phyloP scores from a whole-genome alignment of 2,113 vertebrate species.

The Hippocampus comes region DNA sequence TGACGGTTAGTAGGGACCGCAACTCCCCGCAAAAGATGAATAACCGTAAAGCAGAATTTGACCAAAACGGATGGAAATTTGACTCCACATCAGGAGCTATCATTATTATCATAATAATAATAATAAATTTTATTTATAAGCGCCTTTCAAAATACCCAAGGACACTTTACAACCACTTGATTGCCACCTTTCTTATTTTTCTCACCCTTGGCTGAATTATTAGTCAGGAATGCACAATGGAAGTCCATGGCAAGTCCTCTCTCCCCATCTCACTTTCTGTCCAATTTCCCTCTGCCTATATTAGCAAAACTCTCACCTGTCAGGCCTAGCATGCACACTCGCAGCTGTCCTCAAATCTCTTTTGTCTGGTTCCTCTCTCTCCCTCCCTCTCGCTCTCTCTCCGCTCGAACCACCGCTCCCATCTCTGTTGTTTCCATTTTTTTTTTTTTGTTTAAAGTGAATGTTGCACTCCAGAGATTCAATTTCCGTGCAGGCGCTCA shows the following conservation, averaged over 20 bases:
- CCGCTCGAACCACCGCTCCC: slow-evolving; percentile 16
- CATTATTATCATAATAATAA: no score
- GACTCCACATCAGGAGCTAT: slow-evolving; percentile 11
- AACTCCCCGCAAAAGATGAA: no score
- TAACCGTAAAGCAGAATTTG: background rate
- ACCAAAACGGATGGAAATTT: background rate
- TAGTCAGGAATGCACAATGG: slow-evolving; percentile 8
- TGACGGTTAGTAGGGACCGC: no score
- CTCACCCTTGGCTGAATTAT: slow-evolving; percentile 12
- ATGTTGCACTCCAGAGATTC: slow-evolving; percentile 86
- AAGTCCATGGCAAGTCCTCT: slow-evolving; percentile 8
- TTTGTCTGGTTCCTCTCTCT: slow-evolving; percentile 32
- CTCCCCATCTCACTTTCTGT: slow-evolving; percentile 19
- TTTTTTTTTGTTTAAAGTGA: slow-evolving; percentile 71
- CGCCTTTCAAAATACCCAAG: no score
- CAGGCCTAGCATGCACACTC: slow-evolving; percentile 21
- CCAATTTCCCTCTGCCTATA: slow-evolving; percentile 30
- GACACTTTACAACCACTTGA: no score
- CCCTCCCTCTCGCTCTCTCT: slow-evolving; percentile 6
- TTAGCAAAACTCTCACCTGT: slow-evolving; percentile 31
- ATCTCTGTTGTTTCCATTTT: slow-evolving; percentile 25
- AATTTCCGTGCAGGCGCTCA: slow-evolving; percentile 80
- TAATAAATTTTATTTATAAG: no score
- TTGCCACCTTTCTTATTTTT: slow-evolving; percentile 15
- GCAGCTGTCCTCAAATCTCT: slow-evolving; percentile 27